Conservation (phyloP, 2,113 vertebrate genomes). For the Riparia riparia region DNA sequence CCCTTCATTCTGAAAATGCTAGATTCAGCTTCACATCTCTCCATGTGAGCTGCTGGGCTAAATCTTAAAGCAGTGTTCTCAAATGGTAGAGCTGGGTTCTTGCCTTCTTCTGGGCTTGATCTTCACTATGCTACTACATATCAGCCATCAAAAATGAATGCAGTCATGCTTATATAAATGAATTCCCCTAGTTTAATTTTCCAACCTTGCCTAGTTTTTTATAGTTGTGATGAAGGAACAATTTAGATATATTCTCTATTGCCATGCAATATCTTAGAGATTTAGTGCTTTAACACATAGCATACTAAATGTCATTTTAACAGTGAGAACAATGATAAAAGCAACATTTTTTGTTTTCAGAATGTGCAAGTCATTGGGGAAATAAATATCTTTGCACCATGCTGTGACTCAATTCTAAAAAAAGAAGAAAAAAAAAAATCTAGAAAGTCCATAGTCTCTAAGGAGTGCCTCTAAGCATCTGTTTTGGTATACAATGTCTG, state of each 20-base stretch:
- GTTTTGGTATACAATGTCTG: background rate
- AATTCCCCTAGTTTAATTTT: background rate
- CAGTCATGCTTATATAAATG: background rate
- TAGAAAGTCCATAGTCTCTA: background rate
- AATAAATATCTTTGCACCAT: background rate
- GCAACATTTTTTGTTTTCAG: background rate
- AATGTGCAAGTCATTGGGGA: background rate
- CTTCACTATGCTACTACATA: background rate
- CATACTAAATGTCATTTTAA: background rate
- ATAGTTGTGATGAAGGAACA: background rate
- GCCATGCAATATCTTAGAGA: background rate
- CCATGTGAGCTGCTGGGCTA: background rate
- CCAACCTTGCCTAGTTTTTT: background rate
- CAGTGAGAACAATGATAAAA: background rate
- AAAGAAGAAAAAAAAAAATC: background rate
- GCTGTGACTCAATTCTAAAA: background rate
- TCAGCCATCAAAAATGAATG: background rate
- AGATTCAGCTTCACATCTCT: background rate
- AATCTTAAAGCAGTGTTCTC: background rate
- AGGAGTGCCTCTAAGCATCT: background rate
- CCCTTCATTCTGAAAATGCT: background rate
- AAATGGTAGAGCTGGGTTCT: background rate
- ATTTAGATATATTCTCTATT: conserved; percentile 18
- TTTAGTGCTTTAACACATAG: background rate
- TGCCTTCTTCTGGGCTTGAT: background rate